Base-by-base conservation (phyloP, 2,888 invertebrate species). In the Zygaena filipendulae region DNA sequence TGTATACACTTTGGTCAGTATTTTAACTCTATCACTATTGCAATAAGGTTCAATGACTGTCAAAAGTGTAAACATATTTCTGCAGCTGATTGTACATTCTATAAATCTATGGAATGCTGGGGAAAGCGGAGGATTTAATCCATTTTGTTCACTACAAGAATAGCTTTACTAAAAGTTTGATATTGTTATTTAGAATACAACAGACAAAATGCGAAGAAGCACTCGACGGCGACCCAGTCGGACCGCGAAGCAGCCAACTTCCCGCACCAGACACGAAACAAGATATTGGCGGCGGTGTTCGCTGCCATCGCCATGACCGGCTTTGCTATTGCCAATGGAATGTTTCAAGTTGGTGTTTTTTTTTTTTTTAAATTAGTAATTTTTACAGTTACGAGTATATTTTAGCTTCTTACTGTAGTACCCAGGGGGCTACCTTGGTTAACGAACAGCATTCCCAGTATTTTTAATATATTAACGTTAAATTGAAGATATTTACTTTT, bases 221-320 rank as follows among this genome's bases (percentile, higher is more conserved):
- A 70, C 18, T 64, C 70, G 6, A 64, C 66, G 3, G 71, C 75
- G 19, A 81, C 82, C 0, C 71, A 84, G 40, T 69, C 72, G 0
- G 80, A 82, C 1, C 80, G 84, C 40, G 82, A 84, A 13, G 82
- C 82, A 4, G 77, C 71, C 16, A 80, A 84, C 43, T 87, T 87
- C 52, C 87, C 87, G 0, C 81, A 88, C 48, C 85, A 86, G 47
- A 84, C 84, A 31, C 81, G 87, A 26, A 87, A 87, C 56, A 86
- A 89, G 52, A 59, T 90, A 26, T 46, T 89, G 2, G 88, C 90
- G 1, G 86, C 83, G 0, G 14, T 88, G 20, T 83, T 88, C 40
- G 89, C 89, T 0, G 61, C 82, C 1, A 45, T 84, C n/a, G 87
- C 87, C 6, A 91, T 91, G 90, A 71, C 85, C 1, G 82, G 84